Conservation (phyloP, 2,888 invertebrate genomes). For the Polydrusus pterygomalis region DNA sequence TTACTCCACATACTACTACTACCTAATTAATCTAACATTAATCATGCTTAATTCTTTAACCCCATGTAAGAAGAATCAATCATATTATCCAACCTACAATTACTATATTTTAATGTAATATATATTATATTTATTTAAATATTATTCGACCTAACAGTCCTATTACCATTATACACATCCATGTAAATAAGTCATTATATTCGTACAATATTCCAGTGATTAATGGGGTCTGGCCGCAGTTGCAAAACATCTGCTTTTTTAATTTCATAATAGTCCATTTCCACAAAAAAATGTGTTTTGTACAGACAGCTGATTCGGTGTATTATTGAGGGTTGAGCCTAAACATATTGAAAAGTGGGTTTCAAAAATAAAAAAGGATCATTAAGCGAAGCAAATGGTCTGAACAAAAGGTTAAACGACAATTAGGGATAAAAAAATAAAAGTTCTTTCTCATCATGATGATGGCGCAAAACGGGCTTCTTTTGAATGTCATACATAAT, state of each 20-base stretch:
- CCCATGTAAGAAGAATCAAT: too few species aligned
- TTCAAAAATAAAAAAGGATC: conserved; percentile 32
- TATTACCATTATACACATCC: neutral
- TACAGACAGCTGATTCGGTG: conserved; percentile 26
- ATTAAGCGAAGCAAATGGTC: conserved; percentile 26
- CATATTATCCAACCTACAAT: too few species aligned
- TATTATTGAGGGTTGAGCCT: conserved; percentile 32
- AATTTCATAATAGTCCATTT: conserved; percentile 33
- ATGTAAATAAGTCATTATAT: conserved; percentile 7
- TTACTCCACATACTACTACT: too few species aligned
- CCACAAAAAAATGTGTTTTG: conserved; percentile 27
- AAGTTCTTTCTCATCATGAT: conserved; percentile 7
- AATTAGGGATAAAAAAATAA: conserved; percentile 11
- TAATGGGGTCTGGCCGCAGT: neutral
- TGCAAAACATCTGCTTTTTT: conserved; percentile 34
- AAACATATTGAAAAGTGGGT: conserved; percentile 27
- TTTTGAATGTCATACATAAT: neutral
- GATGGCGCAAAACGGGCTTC: neutral
- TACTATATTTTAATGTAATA: too few species aligned
- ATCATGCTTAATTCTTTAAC: too few species aligned
- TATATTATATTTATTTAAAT: too few species aligned
- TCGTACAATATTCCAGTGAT: neutral
- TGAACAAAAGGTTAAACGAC: conserved; percentile 22
- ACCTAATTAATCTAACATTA: too few species aligned
- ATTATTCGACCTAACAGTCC: neutral